Conservation (phyloP, 2,113 vertebrate species). For the Hystrix brachyura region DNA sequence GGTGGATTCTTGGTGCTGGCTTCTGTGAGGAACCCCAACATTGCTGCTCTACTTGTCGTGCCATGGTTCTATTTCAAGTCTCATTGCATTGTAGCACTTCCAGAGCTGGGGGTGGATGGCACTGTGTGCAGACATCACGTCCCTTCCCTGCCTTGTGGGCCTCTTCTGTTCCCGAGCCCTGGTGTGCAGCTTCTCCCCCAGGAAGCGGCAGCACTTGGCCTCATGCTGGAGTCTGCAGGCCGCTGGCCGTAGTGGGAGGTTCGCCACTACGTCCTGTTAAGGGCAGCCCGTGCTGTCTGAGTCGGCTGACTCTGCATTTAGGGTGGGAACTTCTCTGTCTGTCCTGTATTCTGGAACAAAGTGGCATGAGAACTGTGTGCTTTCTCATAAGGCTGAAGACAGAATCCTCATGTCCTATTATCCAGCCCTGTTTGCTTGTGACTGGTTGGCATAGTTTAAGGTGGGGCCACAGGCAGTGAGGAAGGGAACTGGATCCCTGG, state of each 20-base stretch:
- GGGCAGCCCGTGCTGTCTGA: neutral
- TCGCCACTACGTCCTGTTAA: accelerated
- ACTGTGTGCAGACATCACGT: neutral
- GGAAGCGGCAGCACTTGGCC: neutral
- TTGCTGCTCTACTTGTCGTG: neutral
- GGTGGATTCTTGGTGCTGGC: neutral
- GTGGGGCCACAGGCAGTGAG: neutral
- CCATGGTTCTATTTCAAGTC: neutral
- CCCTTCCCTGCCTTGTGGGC: neutral
- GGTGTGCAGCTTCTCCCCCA: neutral
- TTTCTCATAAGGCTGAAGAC: neutral
- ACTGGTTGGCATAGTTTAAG: too few relatives aligned
- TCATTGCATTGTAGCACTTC: neutral
- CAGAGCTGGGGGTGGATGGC: neutral
- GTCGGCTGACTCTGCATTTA: neutral
- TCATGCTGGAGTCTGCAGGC: too few relatives aligned
- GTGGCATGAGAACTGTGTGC: accelerated
- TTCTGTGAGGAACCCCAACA: accelerated
- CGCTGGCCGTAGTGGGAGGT: neutral
- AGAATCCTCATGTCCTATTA: neutral
- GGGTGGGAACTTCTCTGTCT: neutral
- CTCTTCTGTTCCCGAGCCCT: neutral
- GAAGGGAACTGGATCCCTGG: neutral
- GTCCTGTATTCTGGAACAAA: neutral
- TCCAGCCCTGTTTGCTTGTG: neutral